Percentiles rank a stretch among this genome's conserved stretches.
These are phyloP conservation scores for Leuciscus waleckii DNA, from an alignment of 2,797 vertebrate genomes.

Conservation along the genomic window DNA sequence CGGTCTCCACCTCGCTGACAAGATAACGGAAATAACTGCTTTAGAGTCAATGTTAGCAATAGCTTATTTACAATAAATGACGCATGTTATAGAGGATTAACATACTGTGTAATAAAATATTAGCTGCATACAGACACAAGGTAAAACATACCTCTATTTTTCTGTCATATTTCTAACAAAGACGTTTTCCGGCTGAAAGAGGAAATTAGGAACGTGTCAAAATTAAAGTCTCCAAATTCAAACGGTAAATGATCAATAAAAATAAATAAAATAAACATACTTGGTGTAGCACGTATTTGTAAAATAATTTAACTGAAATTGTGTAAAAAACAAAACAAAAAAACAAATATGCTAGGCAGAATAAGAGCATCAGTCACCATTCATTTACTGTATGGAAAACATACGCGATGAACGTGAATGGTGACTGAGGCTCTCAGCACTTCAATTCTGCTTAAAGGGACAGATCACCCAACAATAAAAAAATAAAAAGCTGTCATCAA, in stretches of 20 bases:
- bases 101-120: neutral
- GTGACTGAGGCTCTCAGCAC: neutral
- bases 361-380: neutral
- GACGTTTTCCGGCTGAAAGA: conserved; percentile 1
- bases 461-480: neutral
- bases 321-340: no score
- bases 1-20: conserved; percentile 19
- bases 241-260: neutral
- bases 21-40: neutral
- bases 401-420: neutral
- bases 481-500: neutral
- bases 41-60: neutral
- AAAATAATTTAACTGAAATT: neutral
- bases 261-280: neutral
- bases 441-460: neutral
- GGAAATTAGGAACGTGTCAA: neutral
- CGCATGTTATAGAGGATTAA: neutral
- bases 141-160: conserved; percentile 10
- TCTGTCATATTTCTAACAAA: conserved; percentile 42
- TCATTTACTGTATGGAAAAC: neutral
- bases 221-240: conserved; percentile 2
- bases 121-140: neutral
- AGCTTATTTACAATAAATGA: neutral
- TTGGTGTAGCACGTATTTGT: no score
- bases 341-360: no score